These are phyloP conservation scores for Danaus plexippus DNA, from an alignment of 1,140 invertebrate genomes.

Conservation along the genomic window DNA sequence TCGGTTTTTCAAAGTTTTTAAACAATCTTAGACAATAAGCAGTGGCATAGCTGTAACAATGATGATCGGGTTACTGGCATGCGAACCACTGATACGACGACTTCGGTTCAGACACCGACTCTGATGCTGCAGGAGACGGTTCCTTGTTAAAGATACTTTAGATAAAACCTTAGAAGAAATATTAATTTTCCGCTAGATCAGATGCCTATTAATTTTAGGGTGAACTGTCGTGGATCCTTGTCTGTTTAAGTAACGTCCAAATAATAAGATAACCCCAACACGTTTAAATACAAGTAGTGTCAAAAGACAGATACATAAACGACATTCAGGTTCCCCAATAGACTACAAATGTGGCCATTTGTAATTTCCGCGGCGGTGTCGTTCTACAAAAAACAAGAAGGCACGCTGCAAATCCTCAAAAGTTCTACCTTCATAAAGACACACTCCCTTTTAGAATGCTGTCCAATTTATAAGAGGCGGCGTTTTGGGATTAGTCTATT, in stretches of 20 bases:
- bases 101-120: no score
- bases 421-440: constrained; percentile 29
- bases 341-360: constrained; percentile 14
- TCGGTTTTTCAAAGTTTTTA: constrained; percentile 16
- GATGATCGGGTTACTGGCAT: constrained; percentile 24
- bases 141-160: no score
- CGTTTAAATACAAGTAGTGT: no score
- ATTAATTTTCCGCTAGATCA: no score
- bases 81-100: constrained; percentile 2
- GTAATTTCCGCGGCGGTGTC: constrained; percentile 3
- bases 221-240: no score
- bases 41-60: constrained; percentile 26
- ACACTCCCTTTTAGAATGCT: constrained; percentile 15
- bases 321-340: constrained; percentile 5
- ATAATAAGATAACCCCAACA: no score
- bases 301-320: constrained; percentile 1
- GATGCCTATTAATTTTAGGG: no score
- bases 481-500: constrained; percentile 2
- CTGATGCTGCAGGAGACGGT: no score
- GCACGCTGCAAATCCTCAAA: constrained; percentile 26
- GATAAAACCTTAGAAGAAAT: no score
- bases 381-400: constrained; percentile 1
- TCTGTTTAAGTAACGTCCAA: no score
- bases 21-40: constrained; percentile 35
- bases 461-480: constrained; percentile 13